Base-by-base conservation (phyloP, 1,140 invertebrate genomes). In the Bilobella aurantiaca region DNA sequence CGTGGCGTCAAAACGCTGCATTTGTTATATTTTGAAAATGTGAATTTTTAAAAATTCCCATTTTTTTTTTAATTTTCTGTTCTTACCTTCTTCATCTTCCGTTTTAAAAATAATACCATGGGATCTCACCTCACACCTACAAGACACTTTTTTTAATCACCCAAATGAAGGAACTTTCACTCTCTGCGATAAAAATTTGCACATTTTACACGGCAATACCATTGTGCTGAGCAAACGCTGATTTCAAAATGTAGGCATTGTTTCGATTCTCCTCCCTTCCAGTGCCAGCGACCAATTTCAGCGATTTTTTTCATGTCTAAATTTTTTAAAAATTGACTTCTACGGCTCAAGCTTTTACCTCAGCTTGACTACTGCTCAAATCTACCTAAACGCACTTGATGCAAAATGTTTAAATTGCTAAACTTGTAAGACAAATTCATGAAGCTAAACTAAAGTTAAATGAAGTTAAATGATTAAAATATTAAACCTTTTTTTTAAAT, bases 231-330 rank as follows among this genome's bases (percentile, higher is more conserved):
- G 93, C 93, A 78, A 97, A 90, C 32, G 84, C 85, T 3, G 92
- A 89, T 56, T 87, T 85, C 73, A 86, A 81, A 12, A 91, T 89
- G 79, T 96, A 96, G 0, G 81, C 80, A 78, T 95, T 96, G 76
- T 97, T 97, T 37, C 90, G 82, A 77, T 96, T 96, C 74, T 93
- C 91, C 79, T 97, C 93, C 65, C 81, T 80, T 0, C 93, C 93
- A 75, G 85, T 90, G n/a, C 94, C 94, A 65, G 89, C 89, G 42
- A 96, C 81, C 23, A 67, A 80, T 1, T 83, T 77, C 75, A 89
- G 91, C 1, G 83, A 84, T 28, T 85, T 84, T 72, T 74, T 60
- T 74, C 74, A 58, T 77, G 65, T 0, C 65, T 67, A 27, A 1
- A 30, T n/a, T 25, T 37, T 27, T 25, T 46, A 62, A 61, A 53